These are phyloP conservation scores for Nettapus auritus DNA, from an alignment of 2,113 vertebrate genomes.

Conservation along the genomic window DNA sequence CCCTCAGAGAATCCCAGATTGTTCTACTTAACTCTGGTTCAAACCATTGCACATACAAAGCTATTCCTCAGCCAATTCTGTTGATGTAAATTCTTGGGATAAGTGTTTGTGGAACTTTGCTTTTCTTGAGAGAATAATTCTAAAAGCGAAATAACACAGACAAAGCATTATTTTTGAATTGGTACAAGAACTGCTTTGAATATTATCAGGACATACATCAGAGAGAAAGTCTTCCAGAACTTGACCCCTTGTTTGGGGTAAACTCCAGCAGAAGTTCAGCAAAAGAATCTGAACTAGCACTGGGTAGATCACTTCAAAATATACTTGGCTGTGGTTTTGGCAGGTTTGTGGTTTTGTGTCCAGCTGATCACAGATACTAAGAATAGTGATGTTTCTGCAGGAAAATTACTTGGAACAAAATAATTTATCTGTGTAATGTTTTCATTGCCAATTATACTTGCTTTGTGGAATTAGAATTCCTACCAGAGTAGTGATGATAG, in stretches of 20 bases:
- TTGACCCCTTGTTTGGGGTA: background rate
- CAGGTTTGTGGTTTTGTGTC: background rate
- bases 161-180: background rate
- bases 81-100: background rate
- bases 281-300: background rate
- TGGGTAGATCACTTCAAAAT: background rate
- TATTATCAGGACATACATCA: background rate
- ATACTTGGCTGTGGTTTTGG: background rate
- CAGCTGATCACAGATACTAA: background rate
- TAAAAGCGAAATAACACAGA: background rate
- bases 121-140: background rate
- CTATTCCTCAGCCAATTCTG: background rate
- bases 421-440: background rate
- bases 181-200: background rate
- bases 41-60: background rate
- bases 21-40: background rate
- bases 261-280: background rate
- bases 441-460: background rate
- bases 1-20: too few relatives aligned
- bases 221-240: background rate
- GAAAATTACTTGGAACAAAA: background rate
- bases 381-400: background rate
- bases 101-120: background rate
- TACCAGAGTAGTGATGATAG: background rate
- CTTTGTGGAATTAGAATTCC: background rate